Evolutionary conservation across 2,797 vertebrate genomes (phyloP), one percentile per base, ranked within the genome.

Genomic region (Psittacula echo): DNA sequence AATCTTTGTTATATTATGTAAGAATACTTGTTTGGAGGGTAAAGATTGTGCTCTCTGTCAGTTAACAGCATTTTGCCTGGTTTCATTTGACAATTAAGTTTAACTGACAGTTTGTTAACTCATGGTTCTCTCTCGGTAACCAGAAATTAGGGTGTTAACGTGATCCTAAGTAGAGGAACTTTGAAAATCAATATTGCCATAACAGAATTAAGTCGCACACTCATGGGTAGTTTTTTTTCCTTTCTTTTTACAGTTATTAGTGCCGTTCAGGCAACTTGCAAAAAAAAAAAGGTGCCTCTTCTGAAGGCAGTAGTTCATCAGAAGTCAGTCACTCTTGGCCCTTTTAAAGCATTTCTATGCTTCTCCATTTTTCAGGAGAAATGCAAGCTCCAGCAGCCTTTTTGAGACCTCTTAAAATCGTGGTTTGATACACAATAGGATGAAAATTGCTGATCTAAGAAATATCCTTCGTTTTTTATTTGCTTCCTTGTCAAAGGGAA

Each of bases 331-430:
- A 4, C 30, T 64, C 86, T 66, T 1, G 2, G 48, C 42, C 26
- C 68, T 90, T 88, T 86, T 53, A 58, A 74, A 86, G 44, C 22
- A 16, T 78, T 92, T 88, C 70, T n/a, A 0, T 39, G 27, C 48
- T 60, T 3, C 30, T 85, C 8, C 15, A 5, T 64, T 72, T 92
- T 87, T 17, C 42, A 73, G 74, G 44, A 54, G 32, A 92, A 70
- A 12, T 21, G 45, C 73, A 60, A 89, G 44, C 54, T 95, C 13
- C 32, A 47, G 47, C 54, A 87, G 51, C 42, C 47, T 79, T 90
- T 90, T 37, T 71, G 48, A 66, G 34, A n/a, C 41, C 51, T 71
- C 32, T 87, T 91, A 65, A 94, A 94, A 80, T 30, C 74, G 44
- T 34, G 8, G 18, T 32, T 71, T 0, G 0, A 6, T 68, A 41